Evolutionary conservation across 2,888 invertebrate species (phyloP), one percentile per base, ranked within the genome.

Genomic region (Drosophila multiciliata): DNA sequence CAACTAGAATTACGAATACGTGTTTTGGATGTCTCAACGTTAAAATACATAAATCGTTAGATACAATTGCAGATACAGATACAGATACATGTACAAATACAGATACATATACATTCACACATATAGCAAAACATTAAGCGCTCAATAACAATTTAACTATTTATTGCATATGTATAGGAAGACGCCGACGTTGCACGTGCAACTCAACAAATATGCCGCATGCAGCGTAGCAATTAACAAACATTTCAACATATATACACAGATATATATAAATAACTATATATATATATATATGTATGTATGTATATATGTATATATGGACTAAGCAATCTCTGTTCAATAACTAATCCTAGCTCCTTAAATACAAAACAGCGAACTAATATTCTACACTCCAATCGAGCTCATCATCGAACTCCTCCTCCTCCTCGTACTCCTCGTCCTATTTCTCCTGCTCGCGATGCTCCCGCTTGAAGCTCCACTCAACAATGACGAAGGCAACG

Each of bases 401-500:
- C 9, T 20, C 40, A 42, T 29, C 20, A 23, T 49, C 49, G 12
- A 15, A 29, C 7, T 52, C 55, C 55, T 55, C 55, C 54, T 38
- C 54, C 55, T 55, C 55, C 55, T 11, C 40, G 15, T 29, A 38
- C 55, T 55, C 55, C 55, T 55, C 42, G n/a, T 55, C 55, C 73
- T 77, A 75, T 20, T 84, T 82, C 42, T 90, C 91, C 53, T 79
- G 80, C 35, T 86, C 84, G 15, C 81, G 84, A 42, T 87, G 82
- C 40, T 92, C 87, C 55, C 92, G 82, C 73, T 92, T 92, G 52
- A 91, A 90, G 55, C 90, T 84, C 95, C 95, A 96, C 92, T 98
- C 98, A 7, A 98, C 97, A 62, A 95, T 92, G 83, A 96, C 96
- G 93, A 98, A 98, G 4, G 96, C 93, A 0, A 94, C 93, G 0